Base-by-base conservation (phyloP, 2,888 invertebrate species). In the Cordilura impudica region DNA sequence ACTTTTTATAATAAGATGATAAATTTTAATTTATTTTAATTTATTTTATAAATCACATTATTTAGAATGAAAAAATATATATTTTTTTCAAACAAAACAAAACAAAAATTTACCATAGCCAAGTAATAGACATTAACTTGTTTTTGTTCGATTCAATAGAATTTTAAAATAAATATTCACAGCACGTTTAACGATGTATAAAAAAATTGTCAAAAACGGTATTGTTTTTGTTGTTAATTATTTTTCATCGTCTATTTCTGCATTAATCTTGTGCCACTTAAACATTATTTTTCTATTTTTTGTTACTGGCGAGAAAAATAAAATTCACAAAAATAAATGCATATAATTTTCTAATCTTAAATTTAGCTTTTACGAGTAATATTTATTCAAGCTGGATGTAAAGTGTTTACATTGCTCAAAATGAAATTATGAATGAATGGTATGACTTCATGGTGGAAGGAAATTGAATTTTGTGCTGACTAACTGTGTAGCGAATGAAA, bases 231-330 rank as follows among this genome's bases (percentile, higher is more conserved):
- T 66, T 73, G 31, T 71, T 54, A 6, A 26, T 29, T 54, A 35
- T 56, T 31, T 39, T 39, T 39, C 35, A 39, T 14, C 35, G 31
- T 72, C 31, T 51, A 70, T 71, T 21, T 58, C 56, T 43, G 29
- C 49, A 74, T 79, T 79, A 71, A 51, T 66, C 70, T 75, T 79
- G 79, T 75, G 60, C 70, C 74, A 79, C 71, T 75, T 73, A 58
- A 60, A 70, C 35, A 63, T 26, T 26, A 51, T 61, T 51, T 75
- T 63, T 61, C 23, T n/a, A n/a, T n/a, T n/a, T n/a, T n/a, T n/a
- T n/a, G n/a, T 31, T 21, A 26, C 21, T 49, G 54, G 29, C 45
- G 35, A 39, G n/a, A 39, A n/a, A n/a, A 39, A 6, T 35, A 35
- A n/a, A n/a, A 39, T 14, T n/a, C n/a, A 39, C 12, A 4, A 2